phyloP scores from a whole-genome alignment of 1,140 invertebrate species.

The Augochlora pura region DNA sequence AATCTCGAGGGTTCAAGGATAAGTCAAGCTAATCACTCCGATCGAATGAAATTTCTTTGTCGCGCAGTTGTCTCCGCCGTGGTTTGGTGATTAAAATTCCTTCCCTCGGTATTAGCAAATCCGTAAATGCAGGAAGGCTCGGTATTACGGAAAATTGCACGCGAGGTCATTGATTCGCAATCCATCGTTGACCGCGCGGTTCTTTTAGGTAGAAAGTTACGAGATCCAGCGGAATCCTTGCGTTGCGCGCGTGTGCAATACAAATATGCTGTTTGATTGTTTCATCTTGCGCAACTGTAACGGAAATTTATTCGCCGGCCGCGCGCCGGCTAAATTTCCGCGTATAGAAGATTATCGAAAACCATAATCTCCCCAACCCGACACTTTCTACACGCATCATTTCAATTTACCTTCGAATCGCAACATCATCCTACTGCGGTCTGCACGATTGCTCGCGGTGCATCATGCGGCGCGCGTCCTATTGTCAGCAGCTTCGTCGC shows the following conservation, averaged over 20 bases:
- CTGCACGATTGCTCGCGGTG: too few species aligned
- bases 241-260: conserved; percentile 10
- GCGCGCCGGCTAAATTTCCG: neutral
- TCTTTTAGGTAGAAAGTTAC: conserved; percentile 25
- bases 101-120: neutral
- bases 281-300: conserved; percentile 17
- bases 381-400: neutral
- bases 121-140: too few species aligned
- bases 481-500: neutral
- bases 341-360: neutral
- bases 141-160: neutral
- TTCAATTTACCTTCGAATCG: too few species aligned
- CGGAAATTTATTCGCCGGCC: conserved; percentile 13
- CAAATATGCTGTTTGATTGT: neutral
- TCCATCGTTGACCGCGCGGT: neutral
- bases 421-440: too few species aligned
- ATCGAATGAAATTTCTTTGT: neutral
- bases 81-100: neutral
- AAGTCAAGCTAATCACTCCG: too few species aligned
- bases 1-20: too few species aligned
- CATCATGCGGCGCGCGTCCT: too few species aligned
- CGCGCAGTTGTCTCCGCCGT: too few species aligned
- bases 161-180: conserved; percentile 2
- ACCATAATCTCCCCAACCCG: neutral
- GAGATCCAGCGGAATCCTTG: conserved; percentile 17